phyloP scores from a whole-genome alignment of 2,797 vertebrate genomes.

The Megalops cyprinoides region DNA sequence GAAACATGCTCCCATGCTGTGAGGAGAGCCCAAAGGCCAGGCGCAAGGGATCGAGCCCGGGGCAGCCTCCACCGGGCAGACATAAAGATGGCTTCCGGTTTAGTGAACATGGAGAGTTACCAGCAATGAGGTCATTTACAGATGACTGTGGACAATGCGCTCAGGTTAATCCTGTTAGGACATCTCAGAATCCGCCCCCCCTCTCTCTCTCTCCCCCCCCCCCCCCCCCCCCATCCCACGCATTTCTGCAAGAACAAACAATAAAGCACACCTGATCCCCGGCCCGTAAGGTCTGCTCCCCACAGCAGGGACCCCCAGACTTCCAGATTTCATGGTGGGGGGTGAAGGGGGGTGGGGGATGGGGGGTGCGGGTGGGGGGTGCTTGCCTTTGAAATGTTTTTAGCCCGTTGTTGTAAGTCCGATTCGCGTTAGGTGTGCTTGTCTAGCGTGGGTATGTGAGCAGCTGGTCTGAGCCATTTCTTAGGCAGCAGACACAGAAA shows the following conservation, averaged over 20 bases:
- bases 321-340: background rate
- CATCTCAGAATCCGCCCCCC: background rate
- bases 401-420: background rate
- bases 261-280: slow-evolving; percentile 7
- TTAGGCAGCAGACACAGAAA: background rate
- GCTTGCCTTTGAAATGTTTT: background rate
- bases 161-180: slow-evolving; percentile 5
- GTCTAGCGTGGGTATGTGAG: background rate
- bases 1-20: background rate
- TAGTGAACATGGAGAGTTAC: background rate
- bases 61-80: background rate
- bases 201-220: no score
- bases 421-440: background rate
- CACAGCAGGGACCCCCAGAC: slow-evolving; percentile 1
- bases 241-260: background rate
- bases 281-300: background rate
- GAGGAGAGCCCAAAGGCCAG: background rate
- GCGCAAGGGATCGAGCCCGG: background rate
- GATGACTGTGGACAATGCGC: background rate
- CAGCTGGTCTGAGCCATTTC: background rate
- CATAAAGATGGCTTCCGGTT: background rate
- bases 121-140: background rate
- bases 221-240: background rate
- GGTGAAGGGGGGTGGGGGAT: background rate
- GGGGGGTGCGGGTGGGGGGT: background rate